phyloP scores from a whole-genome alignment of 2,113 vertebrate species.

The Apus apus region DNA sequence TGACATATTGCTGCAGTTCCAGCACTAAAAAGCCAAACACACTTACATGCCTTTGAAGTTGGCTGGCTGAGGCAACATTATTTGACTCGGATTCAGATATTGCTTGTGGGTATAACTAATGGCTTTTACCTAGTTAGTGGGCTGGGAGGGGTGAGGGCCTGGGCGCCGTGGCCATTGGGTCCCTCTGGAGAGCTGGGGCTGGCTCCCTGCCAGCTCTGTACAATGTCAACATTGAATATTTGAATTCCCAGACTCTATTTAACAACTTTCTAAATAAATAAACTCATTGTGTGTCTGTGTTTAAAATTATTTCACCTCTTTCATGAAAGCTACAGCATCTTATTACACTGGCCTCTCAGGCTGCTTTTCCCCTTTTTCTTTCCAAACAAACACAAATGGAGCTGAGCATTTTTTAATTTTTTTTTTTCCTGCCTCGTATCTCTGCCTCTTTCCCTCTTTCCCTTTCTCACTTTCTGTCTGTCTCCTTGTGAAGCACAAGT shows the following conservation, averaged over 20 bases:
- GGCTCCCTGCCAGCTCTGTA: conserved; percentile 89
- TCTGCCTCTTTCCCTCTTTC: not conserved
- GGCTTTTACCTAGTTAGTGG: conserved; percentile 84
- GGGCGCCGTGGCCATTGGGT: conserved; percentile 78
- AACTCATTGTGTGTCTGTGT: conserved; percentile 91
- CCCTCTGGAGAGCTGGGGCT: conserved; percentile 80
- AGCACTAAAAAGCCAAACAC: conserved; percentile 82
- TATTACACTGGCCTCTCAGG: conserved; percentile 73
- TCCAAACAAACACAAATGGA: conserved; percentile 75
- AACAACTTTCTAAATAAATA: conserved; percentile 96
- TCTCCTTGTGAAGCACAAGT: not conserved
- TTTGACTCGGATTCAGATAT: conserved; percentile 80
- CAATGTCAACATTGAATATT: conserved; percentile 98
- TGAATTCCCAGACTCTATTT: conserved; percentile 98
- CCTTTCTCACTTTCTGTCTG: not conserved
- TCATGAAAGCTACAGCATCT: conserved; percentile 78
- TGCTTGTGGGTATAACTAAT: conserved; percentile 82
- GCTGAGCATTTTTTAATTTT: not conserved
- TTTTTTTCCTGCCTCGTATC: not conserved
- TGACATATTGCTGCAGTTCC: conserved; percentile 80
- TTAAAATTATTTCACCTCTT: conserved; percentile 89
- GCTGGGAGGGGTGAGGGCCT: conserved; percentile 80
- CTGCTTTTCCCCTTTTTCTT: conserved; percentile 62
- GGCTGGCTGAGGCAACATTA: conserved; percentile 70
- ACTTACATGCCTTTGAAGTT: conserved; percentile 82